Percentiles rank a stretch among this genome's conserved stretches.
These are phyloP conservation scores for Embiotoca jacksoni DNA, from an alignment of 2,113 vertebrate species.

Conservation along the genomic window DNA sequence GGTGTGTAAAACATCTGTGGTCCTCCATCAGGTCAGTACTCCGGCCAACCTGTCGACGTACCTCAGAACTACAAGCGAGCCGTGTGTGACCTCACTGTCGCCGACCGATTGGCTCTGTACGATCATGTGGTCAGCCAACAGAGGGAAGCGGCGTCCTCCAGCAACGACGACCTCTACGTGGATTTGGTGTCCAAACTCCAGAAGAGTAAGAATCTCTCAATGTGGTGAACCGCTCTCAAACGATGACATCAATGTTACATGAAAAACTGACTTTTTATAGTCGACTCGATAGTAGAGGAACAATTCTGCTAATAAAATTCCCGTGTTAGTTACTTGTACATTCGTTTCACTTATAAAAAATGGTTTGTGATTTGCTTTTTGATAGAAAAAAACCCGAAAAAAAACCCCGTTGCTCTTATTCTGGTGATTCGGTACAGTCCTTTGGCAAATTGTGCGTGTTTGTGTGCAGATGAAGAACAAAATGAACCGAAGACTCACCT, in stretches of 20 bases:
- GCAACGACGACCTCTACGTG: slow-evolving; percentile 95
- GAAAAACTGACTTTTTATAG: neutral
- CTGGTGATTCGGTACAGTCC: neutral
- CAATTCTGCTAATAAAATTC: no score
- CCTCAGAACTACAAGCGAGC: slow-evolving; percentile 94
- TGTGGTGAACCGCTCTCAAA: neutral
- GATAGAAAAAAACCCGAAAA: no score
- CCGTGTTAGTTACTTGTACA: no score
- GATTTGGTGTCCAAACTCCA: slow-evolving; percentile 96
- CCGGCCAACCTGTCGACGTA: slow-evolving; percentile 88
- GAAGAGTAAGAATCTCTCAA: slow-evolving; percentile 82
- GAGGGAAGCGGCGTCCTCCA: slow-evolving; percentile 76
- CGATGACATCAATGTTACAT: neutral
- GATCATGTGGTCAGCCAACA: slow-evolving; percentile 89
- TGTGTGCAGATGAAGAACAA: slow-evolving; percentile 87
- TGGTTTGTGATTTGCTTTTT: no score
- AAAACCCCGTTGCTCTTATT: neutral
- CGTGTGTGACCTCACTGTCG: slow-evolving; percentile 93
- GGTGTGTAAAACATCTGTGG: slow-evolving; percentile 54
- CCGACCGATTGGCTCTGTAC: slow-evolving; percentile 93
- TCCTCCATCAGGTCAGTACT: slow-evolving; percentile 87
- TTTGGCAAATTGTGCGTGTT: neutral
- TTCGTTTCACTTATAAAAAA: no score
- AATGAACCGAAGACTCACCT: slow-evolving; percentile 96
- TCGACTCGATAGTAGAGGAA: no score